Conservation (phyloP, 2,888 invertebrate species). For the Apamea anceps region DNA sequence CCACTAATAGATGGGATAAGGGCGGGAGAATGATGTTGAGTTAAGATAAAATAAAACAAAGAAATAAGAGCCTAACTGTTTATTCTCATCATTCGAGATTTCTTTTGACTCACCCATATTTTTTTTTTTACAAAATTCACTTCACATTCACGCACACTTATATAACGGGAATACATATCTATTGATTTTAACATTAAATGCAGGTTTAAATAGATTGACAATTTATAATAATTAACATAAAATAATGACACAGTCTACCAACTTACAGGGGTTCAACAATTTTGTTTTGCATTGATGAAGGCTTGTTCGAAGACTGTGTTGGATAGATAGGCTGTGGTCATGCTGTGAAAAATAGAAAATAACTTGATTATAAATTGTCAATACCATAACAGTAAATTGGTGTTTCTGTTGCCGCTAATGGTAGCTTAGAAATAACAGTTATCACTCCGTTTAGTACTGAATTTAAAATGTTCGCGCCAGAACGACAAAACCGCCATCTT, state of each 20-base stretch:
- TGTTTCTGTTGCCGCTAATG: constrained; percentile 42
- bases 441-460: constrained; percentile 54
- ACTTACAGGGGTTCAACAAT: background rate
- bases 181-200: constrained; percentile 57
- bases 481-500: constrained; percentile 39
- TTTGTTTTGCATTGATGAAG: background rate
- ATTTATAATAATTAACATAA: constrained; percentile 21
- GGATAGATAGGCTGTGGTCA: background rate
- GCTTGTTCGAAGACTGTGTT: constrained; percentile 2
- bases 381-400: constrained; percentile 38
- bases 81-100: constrained; percentile 81
- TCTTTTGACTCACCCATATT: constrained; percentile 57
- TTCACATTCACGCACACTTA: constrained; percentile 56
- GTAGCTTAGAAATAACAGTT: constrained; percentile 36
- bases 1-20: too few species aligned
- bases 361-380: constrained; percentile 39
- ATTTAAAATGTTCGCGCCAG: constrained; percentile 36
- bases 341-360: background rate
- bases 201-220: constrained; percentile 49
- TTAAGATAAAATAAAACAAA: constrained; percentile 69
- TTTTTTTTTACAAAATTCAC: constrained; percentile 62
- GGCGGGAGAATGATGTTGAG: too few species aligned
- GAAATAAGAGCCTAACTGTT: constrained; percentile 74
- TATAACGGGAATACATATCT: constrained; percentile 38
- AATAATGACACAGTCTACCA: constrained; percentile 12